These are phyloP conservation scores for Athene noctua DNA, from an alignment of 2,113 vertebrate species.

Conservation along the genomic window DNA sequence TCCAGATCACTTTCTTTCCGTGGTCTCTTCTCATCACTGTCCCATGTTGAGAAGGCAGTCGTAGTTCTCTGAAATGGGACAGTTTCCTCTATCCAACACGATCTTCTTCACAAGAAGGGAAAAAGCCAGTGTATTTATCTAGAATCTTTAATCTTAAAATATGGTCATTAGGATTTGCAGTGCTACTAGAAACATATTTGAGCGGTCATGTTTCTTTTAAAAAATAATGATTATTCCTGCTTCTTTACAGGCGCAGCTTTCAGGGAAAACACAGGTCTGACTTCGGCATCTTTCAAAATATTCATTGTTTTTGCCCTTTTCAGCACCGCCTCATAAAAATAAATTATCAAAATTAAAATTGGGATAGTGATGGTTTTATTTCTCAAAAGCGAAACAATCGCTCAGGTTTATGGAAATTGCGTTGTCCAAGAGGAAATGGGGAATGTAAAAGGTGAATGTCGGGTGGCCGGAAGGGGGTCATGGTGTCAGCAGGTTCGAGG, in stretches of 20 bases:
- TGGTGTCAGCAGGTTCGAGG: background rate
- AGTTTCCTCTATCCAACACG: background rate
- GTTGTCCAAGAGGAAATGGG: background rate
- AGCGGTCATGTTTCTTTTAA: background rate
- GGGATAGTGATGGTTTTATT: slow-evolving; percentile 42
- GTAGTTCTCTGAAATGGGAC: background rate
- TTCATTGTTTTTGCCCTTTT: slow-evolving; percentile 68
- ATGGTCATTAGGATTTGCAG: background rate
- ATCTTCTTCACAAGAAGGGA: background rate
- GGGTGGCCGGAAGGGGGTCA: background rate
- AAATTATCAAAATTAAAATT: slow-evolving; percentile 36
- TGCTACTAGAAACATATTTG: background rate
- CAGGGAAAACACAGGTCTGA: background rate
- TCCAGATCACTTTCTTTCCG: background rate
- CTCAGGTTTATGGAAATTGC: slow-evolving; percentile 30
- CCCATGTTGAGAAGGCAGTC: background rate
- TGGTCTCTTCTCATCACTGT: background rate
- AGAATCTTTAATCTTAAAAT: background rate
- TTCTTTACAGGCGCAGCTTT: background rate
- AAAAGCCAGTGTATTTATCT: background rate
- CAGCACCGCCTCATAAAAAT: slow-evolving; percentile 25
- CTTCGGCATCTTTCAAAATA: slow-evolving; percentile 30
- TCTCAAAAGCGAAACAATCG: slow-evolving; percentile 45
- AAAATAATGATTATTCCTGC: background rate
- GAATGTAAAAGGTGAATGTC: slow-evolving; percentile 7